Conservation (phyloP, 2,113 vertebrate species). For the Copsychus sechellarum region DNA sequence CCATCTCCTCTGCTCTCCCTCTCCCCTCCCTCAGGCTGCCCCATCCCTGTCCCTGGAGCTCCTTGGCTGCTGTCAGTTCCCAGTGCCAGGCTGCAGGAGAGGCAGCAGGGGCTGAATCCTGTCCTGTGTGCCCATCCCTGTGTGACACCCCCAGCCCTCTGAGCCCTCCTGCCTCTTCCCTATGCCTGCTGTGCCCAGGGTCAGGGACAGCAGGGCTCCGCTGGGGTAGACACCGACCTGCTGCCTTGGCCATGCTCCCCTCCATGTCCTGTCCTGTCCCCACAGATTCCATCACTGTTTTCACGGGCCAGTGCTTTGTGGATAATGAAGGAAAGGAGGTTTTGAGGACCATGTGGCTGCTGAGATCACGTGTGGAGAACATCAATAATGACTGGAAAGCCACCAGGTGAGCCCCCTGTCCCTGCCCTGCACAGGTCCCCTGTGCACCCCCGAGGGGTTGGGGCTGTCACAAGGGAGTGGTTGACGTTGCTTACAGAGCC, state of each 20-base stretch:
- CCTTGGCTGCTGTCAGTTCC: not conserved
- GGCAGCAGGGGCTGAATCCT: not conserved
- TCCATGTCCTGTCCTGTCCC: not conserved
- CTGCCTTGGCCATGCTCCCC: accelerated
- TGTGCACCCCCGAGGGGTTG: accelerated
- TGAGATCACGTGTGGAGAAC: accelerated
- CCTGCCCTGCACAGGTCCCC: not conserved
- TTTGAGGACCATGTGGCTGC: slow-evolving; percentile 44
- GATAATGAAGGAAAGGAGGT: accelerated
- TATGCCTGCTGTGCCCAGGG: too few species aligned
- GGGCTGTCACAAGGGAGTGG: not conserved
- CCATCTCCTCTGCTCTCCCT: not conserved
- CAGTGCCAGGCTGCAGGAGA: not conserved
- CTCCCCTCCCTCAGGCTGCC: not conserved
- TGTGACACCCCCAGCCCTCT: accelerated
- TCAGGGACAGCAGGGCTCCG: accelerated
- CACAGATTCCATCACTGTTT: not conserved
- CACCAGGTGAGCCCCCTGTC: not conserved
- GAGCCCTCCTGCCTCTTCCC: not conserved
- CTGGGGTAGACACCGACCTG: not conserved
- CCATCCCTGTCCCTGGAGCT: not conserved
- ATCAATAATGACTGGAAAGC: not conserved
- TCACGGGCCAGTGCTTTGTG: slow-evolving; percentile 29
- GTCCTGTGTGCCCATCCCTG: accelerated
- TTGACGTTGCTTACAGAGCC: not conserved